Conservation (phyloP, 1,140 invertebrate species). For the Anoplolepis gracilipes region DNA sequence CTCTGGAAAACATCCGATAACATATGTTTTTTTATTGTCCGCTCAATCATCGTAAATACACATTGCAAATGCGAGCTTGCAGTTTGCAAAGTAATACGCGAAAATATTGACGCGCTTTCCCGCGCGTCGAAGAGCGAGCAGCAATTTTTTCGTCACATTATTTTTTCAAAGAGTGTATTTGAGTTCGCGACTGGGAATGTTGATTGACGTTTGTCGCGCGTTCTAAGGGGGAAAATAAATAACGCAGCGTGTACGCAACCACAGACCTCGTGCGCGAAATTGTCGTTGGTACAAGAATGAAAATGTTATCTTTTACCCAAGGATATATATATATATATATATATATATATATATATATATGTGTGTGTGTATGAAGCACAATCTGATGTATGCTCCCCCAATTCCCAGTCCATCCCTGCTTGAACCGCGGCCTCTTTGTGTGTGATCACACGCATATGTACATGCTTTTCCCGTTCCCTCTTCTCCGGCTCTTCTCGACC, state of each 20-base stretch:
- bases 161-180: constrained; percentile 58
- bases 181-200: constrained; percentile 50
- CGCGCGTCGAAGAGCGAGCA: constrained; percentile 8
- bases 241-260: neutral
- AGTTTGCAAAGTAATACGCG: constrained; percentile 40
- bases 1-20: constrained; percentile 27
- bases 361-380: constrained; percentile 8
- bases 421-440: constrained; percentile 41
- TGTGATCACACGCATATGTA: constrained; percentile 38
- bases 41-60: constrained; percentile 38
- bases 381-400: constrained; percentile 55
- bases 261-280: constrained; percentile 18
- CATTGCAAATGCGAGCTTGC: constrained; percentile 35
- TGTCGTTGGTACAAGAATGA: constrained; percentile 55
- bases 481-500: constrained; percentile 6
- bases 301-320: constrained; percentile 60
- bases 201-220: constrained; percentile 57
- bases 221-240: constrained; percentile 53
- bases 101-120: constrained; percentile 43
- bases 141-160: constrained; percentile 52
- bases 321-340: constrained; percentile 12
- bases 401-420: constrained; percentile 47
- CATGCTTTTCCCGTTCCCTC: constrained; percentile 16
- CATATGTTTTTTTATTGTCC: constrained; percentile 14
- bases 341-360: too few relatives aligned